Percentiles rank a stretch among this genome's conserved stretches.
These are phyloP conservation scores for Nyleta sp. DNA, from an alignment of 2,888 invertebrate genomes.

Conservation along the genomic window DNA sequence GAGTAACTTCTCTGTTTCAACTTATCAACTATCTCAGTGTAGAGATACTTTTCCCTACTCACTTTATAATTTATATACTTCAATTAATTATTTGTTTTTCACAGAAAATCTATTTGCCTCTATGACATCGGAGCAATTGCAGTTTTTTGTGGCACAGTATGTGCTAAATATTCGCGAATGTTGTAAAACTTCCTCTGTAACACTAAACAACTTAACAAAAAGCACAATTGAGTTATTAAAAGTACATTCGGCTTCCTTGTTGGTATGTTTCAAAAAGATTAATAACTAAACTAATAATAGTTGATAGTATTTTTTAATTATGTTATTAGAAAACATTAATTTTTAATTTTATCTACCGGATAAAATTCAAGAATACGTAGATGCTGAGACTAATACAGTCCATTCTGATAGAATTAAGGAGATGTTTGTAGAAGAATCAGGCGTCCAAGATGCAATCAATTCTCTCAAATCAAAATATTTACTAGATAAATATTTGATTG, in stretches of 20 bases:
- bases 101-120: slow-evolving; percentile 12
- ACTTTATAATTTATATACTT: too few relatives aligned
- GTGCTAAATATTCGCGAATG: slow-evolving; percentile 23
- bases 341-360: too few relatives aligned
- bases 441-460: slow-evolving; percentile 7
- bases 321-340: too few relatives aligned
- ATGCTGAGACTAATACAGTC: background rate
- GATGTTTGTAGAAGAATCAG: background rate
- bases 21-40: too few relatives aligned
- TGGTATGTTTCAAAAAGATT: slow-evolving; percentile 6
- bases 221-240: slow-evolving; percentile 14
- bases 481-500: slow-evolving; percentile 22
- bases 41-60: too few relatives aligned
- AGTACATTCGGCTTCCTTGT: slow-evolving; percentile 27
- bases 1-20: too few relatives aligned
- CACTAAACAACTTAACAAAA: slow-evolving; percentile 16
- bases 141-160: slow-evolving; percentile 20
- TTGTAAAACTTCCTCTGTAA: slow-evolving; percentile 12
- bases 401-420: background rate
- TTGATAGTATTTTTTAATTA: too few relatives aligned
- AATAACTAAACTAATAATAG: too few relatives aligned
- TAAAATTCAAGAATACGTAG: background rate
- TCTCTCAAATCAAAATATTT: background rate
- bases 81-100: too few relatives aligned
- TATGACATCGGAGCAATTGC: slow-evolving; percentile 5